These are phyloP conservation scores for Tetheella fluctuosa DNA, from an alignment of 2,888 invertebrate species.

Conservation along the genomic window DNA sequence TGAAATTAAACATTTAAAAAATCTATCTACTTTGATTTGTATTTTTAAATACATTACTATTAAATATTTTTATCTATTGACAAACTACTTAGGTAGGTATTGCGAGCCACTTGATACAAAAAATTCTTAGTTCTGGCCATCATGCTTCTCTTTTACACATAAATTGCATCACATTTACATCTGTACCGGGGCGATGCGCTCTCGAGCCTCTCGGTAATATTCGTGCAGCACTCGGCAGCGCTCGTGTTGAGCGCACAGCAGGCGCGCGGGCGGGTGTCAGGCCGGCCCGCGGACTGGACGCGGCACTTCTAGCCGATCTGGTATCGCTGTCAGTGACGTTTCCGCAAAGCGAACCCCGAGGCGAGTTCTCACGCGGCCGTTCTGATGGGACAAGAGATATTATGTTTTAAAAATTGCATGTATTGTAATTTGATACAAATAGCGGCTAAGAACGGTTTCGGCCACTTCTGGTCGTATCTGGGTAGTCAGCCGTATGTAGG, in stretches of 20 bases:
- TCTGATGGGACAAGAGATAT: slow-evolving; percentile 32
- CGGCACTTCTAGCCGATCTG: slow-evolving; percentile 45
- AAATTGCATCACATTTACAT: not conserved
- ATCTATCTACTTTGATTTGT: too few relatives aligned
- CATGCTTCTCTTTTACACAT: too few relatives aligned
- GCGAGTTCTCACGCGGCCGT: slow-evolving; percentile 49
- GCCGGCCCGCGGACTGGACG: slow-evolving; percentile 57
- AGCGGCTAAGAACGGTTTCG: too few relatives aligned
- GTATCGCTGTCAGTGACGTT: slow-evolving; percentile 58
- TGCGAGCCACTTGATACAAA: too few relatives aligned
- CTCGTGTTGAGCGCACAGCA: slow-evolving; percentile 68
- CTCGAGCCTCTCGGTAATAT: slow-evolving; percentile 44
- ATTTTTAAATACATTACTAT: too few relatives aligned
- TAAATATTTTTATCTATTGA: too few relatives aligned
- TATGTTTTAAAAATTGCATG: not conserved
- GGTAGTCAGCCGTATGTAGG: too few relatives aligned
- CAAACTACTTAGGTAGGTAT: too few relatives aligned
- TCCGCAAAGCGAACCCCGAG: slow-evolving; percentile 73
- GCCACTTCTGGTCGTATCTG: too few relatives aligned
- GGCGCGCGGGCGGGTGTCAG: slow-evolving; percentile 73
- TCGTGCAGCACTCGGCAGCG: slow-evolving; percentile 66
- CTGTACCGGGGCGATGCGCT: not conserved
- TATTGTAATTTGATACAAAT: too few relatives aligned
- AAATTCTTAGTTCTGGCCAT: too few relatives aligned
- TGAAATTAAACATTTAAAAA: too few relatives aligned